phyloP scores from a whole-genome alignment of 2,113 vertebrate species.

The Cricetomys ansorgei region DNA sequence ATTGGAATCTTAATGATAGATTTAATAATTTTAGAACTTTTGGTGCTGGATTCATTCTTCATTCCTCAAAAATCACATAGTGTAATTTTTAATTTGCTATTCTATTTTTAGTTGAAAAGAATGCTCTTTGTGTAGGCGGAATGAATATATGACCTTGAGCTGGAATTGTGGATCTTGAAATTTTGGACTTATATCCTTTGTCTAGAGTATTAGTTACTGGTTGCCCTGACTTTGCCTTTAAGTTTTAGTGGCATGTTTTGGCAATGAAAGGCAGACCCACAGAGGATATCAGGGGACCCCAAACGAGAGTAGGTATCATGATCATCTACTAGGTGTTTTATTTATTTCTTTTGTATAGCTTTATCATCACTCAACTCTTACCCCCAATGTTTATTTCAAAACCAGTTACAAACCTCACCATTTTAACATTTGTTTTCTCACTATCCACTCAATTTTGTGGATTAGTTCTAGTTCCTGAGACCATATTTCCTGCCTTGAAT shows the following conservation, averaged over 20 bases:
- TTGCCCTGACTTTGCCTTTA: not conserved
- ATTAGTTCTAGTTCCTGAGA: not conserved
- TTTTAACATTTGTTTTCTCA: not conserved
- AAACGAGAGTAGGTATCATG: not conserved
- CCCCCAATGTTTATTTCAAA: not conserved
- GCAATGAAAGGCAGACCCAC: not conserved
- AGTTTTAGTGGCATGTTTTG: not conserved
- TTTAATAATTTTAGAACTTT: slow-evolving; percentile 23
- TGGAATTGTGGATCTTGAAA: not conserved
- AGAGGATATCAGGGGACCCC: fast-evolving
- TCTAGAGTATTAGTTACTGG: not conserved
- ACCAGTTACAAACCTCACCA: not conserved
- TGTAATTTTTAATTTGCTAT: slow-evolving; percentile 35
- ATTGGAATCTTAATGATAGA: slow-evolving; percentile 58
- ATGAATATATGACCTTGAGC: not conserved
- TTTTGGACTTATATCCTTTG: not conserved
- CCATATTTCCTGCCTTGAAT: no score
- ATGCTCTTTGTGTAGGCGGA: not conserved
- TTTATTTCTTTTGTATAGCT: not conserved
- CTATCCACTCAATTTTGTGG: not conserved
- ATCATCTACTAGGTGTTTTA: not conserved
- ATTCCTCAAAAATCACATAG: slow-evolving; percentile 38
- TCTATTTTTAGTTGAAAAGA: slow-evolving; percentile 2
- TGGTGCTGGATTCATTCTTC: slow-evolving; percentile 37
- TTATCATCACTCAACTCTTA: not conserved